Evolutionary conservation across 2,888 invertebrate species (phyloP).

Genomic region (Serrognathus titanus): DNA sequence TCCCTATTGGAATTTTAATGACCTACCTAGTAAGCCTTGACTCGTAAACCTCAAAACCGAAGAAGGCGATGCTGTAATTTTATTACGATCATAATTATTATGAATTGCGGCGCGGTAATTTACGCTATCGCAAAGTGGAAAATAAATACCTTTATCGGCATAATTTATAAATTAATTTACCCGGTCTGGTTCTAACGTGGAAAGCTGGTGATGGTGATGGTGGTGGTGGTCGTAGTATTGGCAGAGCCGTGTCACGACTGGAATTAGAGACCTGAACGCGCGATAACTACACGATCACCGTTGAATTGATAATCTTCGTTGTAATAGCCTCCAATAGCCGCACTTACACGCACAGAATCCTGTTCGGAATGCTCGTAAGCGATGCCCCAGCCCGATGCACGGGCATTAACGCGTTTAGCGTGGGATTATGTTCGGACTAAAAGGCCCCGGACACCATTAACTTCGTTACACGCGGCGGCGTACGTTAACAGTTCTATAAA

Average conservation of each 20-base stretch:
- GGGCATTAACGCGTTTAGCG: neutral
- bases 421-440: neutral
- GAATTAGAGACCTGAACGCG: conserved; percentile 19
- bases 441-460: neutral
- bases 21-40: no score
- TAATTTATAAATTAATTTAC: no score
- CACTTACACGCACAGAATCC: neutral
- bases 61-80: no score
- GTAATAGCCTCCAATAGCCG: conserved; percentile 7
- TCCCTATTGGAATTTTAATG: no score
- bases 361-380: conserved; percentile 3
- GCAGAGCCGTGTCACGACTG: conserved; percentile 6
- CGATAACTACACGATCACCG: conserved; percentile 18
- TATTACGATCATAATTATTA: no score
- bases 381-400: neutral
- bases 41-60: no score
- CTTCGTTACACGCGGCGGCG: neutral
- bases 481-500: no score
- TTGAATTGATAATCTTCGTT: conserved; percentile 13
- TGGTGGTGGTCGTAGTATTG: neutral
- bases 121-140: no score
- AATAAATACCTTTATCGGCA: no score
- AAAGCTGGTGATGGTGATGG: no score
- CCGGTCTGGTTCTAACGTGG: no score
- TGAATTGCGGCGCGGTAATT: no score